Conservation (phyloP, 1,140 invertebrate species). For the Meloidogyne floridensis region DNA sequence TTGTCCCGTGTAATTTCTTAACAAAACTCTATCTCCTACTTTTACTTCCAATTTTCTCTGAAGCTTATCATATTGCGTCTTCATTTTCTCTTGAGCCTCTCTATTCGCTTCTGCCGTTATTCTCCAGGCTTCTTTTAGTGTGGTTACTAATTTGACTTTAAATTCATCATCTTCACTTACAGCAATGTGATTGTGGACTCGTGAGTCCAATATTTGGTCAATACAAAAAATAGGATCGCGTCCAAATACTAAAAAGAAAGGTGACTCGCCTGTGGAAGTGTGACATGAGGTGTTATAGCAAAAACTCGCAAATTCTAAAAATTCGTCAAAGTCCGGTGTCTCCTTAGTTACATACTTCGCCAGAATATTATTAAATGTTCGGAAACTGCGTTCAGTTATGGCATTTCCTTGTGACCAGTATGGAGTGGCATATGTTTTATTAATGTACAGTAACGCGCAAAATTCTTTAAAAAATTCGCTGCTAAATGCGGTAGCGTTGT, state of each 20-base stretch:
- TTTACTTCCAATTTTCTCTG: not conserved
- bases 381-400: not conserved
- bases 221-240: conserved; percentile 9
- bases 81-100: too few species aligned
- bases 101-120: too few species aligned
- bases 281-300: conserved; percentile 19
- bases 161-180: not conserved
- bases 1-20: not conserved
- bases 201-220: not conserved
- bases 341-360: not conserved
- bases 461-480: conserved; percentile 20
- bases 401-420: conserved; percentile 11
- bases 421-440: conserved; percentile 1
- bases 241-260: conserved; percentile 16
- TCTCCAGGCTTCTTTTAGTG: not conserved
- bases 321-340: conserved; percentile 18
- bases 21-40: not conserved
- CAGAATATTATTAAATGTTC: conserved; percentile 22
- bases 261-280: not conserved
- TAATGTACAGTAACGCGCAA: conserved; percentile 11
- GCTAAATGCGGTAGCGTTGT: conserved; percentile 22
- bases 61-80: not conserved
- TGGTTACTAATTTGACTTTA: not conserved
- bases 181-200: not conserved
- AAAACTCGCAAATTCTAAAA: conserved; percentile 7